Conservation (phyloP, 2,797 vertebrate species). For the Darevskia mixta region DNA sequence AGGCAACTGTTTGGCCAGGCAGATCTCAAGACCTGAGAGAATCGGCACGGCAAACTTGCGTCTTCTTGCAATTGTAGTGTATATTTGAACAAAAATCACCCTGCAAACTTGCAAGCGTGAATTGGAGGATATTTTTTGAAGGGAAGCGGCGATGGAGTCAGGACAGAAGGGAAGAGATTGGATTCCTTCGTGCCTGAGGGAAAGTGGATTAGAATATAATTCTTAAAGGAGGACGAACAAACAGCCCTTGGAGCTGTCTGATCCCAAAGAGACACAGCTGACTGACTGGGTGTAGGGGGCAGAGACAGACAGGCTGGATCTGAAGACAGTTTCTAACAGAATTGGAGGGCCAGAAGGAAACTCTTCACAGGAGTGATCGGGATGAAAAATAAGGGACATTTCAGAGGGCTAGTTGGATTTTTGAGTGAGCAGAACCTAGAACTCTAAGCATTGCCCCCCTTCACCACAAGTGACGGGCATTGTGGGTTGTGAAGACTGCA, state of each 20-base stretch:
- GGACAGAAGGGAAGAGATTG: slow-evolving; percentile 8
- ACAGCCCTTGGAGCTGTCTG: background rate
- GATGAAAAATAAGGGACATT: background rate
- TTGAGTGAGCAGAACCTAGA: background rate
- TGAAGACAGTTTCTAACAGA: background rate
- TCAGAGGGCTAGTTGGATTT: background rate
- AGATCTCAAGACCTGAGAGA: background rate
- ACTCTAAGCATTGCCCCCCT: background rate
- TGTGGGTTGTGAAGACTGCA: background rate
- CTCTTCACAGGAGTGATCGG: background rate
- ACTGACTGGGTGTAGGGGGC: background rate
- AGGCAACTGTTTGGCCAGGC: background rate
- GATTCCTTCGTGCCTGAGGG: slow-evolving; percentile 16
- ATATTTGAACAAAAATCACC: background rate
- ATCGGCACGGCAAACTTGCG: background rate
- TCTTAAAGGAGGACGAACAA: slow-evolving; percentile 12
- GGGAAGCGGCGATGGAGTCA: background rate
- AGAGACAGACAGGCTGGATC: background rate
- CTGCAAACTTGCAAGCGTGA: background rate
- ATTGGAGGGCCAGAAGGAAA: background rate
- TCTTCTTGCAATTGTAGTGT: background rate
- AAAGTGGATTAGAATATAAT: slow-evolving; percentile 37
- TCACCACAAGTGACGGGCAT: background rate
- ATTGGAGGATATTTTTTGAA: background rate
- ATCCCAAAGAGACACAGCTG: background rate